phyloP scores from a whole-genome alignment of 1,140 invertebrate genomes.

The Fopius arisanus region DNA sequence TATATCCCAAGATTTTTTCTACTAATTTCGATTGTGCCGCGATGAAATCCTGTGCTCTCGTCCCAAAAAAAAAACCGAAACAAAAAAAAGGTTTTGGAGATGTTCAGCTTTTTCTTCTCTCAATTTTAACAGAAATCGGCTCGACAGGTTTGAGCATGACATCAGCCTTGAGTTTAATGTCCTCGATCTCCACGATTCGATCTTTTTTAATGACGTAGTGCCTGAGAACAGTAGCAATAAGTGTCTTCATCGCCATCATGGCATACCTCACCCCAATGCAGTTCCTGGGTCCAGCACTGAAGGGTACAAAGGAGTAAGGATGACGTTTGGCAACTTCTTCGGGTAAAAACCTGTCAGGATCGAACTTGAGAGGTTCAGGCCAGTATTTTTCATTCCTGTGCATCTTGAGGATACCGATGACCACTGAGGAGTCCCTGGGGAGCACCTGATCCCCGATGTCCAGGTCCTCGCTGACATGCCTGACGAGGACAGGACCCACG shows the following conservation, averaged over 20 bases:
- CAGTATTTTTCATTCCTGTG: constrained; percentile 68
- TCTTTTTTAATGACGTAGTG: constrained; percentile 63
- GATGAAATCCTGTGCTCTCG: no score
- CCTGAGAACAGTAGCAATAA: constrained; percentile 65
- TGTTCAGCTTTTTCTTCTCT: constrained; percentile 18
- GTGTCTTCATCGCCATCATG: constrained; percentile 69
- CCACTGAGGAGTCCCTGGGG: constrained; percentile 36
- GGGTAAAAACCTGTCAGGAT: constrained; percentile 73
- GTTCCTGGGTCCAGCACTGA: constrained; percentile 69
- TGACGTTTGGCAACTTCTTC: constrained; percentile 62
- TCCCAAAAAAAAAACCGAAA: no score
- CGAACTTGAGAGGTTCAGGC: constrained; percentile 69
- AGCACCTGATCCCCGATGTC: constrained; percentile 37
- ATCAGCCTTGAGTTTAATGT: constrained; percentile 47
- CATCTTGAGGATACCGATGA: constrained; percentile 44
- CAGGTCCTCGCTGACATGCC: constrained; percentile 59
- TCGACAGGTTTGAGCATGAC: constrained; percentile 42
- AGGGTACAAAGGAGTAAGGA: constrained; percentile 67
- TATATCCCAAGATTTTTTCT: no score
- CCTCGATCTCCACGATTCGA: constrained; percentile 37
- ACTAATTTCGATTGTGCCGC: no score
- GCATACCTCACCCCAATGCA: constrained; percentile 72
- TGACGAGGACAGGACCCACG: constrained; percentile 67
- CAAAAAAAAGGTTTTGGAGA: no score
- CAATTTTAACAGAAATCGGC: constrained; percentile 38